phyloP scores from a whole-genome alignment of 2,888 invertebrate species.

The Podabrus alpinus region DNA sequence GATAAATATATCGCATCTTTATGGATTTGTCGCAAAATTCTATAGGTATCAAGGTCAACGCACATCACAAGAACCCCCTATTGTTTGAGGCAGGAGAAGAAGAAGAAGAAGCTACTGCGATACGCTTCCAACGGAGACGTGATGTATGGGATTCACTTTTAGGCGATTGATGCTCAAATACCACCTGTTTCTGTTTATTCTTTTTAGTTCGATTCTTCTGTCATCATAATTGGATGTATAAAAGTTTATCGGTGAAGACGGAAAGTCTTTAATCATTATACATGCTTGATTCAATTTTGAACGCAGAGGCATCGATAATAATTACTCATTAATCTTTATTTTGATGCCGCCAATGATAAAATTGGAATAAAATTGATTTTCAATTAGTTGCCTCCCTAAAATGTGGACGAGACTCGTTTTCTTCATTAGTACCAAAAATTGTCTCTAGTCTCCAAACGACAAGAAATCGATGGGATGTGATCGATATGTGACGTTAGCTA shows the following conservation, averaged over 20 bases:
- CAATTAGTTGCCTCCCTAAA: background rate
- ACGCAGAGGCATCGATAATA: background rate
- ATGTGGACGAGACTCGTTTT: background rate
- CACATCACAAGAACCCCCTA: slow-evolving; percentile 35
- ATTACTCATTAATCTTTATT: background rate
- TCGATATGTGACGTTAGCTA: slow-evolving; percentile 50
- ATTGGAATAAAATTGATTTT: slow-evolving; percentile 2
- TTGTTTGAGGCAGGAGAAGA: slow-evolving; percentile 26
- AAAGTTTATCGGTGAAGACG: background rate
- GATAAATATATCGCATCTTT: slow-evolving; percentile 47
- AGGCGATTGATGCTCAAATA: slow-evolving; percentile 13
- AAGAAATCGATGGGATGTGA: slow-evolving; percentile 31
- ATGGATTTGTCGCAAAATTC: slow-evolving; percentile 46
- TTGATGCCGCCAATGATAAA: slow-evolving; percentile 5
- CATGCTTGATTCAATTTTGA: background rate
- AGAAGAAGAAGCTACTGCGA: slow-evolving; percentile 24
- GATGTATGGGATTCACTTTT: slow-evolving; percentile 32
- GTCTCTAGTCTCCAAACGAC: slow-evolving; percentile 9
- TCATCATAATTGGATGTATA: background rate
- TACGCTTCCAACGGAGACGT: slow-evolving; percentile 31
- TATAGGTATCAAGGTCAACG: slow-evolving; percentile 42
- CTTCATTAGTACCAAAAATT: slow-evolving; percentile 19
- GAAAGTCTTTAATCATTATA: background rate
- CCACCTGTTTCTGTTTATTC: slow-evolving; percentile 10
- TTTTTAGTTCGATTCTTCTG: slow-evolving; percentile 1